Evolutionary conservation across 2,113 vertebrate genomes (phyloP).

Genomic region (Psilopsiagon aurifrons): DNA sequence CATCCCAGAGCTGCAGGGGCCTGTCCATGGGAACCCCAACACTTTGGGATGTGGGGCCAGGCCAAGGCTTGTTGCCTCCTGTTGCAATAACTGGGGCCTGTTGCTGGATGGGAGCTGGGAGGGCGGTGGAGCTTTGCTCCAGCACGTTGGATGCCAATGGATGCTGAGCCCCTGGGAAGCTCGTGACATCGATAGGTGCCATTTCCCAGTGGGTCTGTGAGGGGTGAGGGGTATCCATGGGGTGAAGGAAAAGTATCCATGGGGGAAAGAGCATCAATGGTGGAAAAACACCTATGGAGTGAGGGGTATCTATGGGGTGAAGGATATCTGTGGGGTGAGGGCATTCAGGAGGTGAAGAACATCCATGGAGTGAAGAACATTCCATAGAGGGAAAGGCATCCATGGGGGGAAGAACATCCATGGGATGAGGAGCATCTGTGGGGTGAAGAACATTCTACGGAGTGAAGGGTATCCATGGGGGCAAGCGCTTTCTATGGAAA

Average conservation of each 20-base stretch:
- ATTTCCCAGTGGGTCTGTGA: fast-evolving
- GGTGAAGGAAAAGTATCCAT: not conserved
- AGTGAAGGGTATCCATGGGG: fast-evolving
- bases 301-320: not conserved
- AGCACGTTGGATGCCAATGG: fast-evolving
- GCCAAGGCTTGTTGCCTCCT: conserved; percentile 1
- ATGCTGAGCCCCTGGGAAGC: not conserved
- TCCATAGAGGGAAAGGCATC: fast-evolving
- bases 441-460: not conserved
- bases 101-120: not conserved
- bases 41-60: not conserved
- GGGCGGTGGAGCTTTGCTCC: fast-evolving
- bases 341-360: not conserved
- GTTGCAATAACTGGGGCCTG: not conserved
- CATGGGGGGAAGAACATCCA: fast-evolving
- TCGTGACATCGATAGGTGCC: fast-evolving
- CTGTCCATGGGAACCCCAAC: not conserved
- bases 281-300: fast-evolving
- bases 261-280: fast-evolving
- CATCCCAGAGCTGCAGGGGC: not conserved
- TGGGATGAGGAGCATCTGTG: no score
- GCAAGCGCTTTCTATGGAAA: fast-evolving
- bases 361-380: not conserved
- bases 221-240: not conserved
- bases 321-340: not conserved